Evolutionary conservation across 1,140 invertebrate genomes (phyloP), one percentile per base, ranked within the genome.

Genomic region (Homarus americanus): DNA sequence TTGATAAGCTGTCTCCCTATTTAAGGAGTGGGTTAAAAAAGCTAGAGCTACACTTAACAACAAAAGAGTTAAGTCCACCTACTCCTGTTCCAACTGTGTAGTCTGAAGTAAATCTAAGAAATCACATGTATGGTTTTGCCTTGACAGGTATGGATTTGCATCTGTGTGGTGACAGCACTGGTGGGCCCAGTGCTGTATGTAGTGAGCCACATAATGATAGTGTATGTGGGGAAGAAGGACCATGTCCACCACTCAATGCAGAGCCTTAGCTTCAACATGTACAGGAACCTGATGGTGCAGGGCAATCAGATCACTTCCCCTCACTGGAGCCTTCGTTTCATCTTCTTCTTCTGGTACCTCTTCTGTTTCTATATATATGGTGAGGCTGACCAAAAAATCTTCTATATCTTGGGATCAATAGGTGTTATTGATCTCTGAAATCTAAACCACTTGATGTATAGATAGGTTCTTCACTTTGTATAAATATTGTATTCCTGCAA

Each of bases 361-460:
- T 87, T 87, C 75, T 87, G 73, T 34, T 87, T 87, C 36, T 66
- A 66, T 66, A 58, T 87, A 12, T 87, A 79, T 40, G 85, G 85
- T 87, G 38, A 63, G 75, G 34, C 34, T 49, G 34, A 17, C 0
- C 12, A 36, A 76, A 9, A 3, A 24, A 34, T 76, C 12, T 58
- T 58, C 53, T 20, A 4, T 58, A 24, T 58, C 17, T n/a, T n/a
- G n/a, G n/a, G n/a, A n/a, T n/a, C n/a, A n/a, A n/a, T n/a, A n/a
- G n/a, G n/a, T n/a, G n/a, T n/a, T n/a, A n/a, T n/a, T n/a, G n/a
- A n/a, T n/a, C n/a, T n/a, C n/a, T n/a, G n/a, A n/a, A n/a, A n/a
- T n/a, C n/a, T n/a, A n/a, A n/a, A n/a, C n/a, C n/a, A n/a, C n/a
- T n/a, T n/a, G n/a, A n/a, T n/a, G n/a, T n/a, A n/a, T n/a, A n/a